Base-by-base conservation (phyloP, 2,113 vertebrate genomes). In the Paralichthys olivaceus region DNA sequence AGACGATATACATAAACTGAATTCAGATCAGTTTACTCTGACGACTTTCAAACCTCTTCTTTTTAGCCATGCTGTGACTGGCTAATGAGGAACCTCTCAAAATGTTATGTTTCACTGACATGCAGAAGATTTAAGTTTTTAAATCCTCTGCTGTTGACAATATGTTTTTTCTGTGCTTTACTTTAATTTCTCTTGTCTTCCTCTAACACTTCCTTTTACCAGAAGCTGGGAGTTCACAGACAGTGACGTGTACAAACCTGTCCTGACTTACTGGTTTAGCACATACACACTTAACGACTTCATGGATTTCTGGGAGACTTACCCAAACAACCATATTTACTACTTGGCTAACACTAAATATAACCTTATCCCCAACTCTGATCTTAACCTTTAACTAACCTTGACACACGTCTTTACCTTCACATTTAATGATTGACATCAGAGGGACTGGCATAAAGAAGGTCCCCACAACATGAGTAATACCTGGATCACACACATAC, bases 191-290 rank as follows among this genome's bases (percentile, higher is more conserved):
- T 32, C 26, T 40, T 25, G 22, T 60, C 25, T 23, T 67, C 43
- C 34, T 66, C 15, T 14, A 14, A 56, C 34, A 1, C 37, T 32
- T 72, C 28, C 40, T 4, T 37, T 1, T 40, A 3, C 1, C 25
- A 56, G 22, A 65, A 15, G 1, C 12, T 26, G 40, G 47, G 58
- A 25, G 6, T n/a, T 81, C 54, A 14, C 15, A 55, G 12, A 15
- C 55, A 67, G 14, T 43, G 75, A 84, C 78, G 4, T 83, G 66
- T 17, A 63, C 14, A 59, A 43, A 58, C 87, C 28, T 87, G 90
- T 83, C 72, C 72, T 69, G 77, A 84, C 17, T 63, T 83, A 74
- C 79, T 60, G 79, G 86, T 87, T 87, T 75, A 61, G 34, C 63
- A 68, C 49, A 51, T 12, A 47, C 45, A 47, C 45, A 17, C 45